Evolutionary conservation across 2,113 vertebrate genomes (phyloP).

Genomic region (Sceloporus undulatus): DNA sequence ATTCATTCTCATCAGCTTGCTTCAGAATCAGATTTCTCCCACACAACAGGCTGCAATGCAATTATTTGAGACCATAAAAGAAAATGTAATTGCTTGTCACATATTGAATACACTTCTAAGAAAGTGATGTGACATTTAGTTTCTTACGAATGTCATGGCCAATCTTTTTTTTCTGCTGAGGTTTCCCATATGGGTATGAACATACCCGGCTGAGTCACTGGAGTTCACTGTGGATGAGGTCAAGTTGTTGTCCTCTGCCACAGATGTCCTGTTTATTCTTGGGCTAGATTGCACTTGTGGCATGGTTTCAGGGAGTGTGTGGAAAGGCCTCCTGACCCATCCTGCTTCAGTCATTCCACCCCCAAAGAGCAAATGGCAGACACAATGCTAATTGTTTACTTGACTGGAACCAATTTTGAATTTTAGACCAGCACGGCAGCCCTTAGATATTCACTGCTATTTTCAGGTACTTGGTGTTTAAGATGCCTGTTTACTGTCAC

Average conservation of each 20-base stretch:
- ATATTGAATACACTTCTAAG: constrained; percentile 59
- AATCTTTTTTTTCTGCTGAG: constrained; percentile 9
- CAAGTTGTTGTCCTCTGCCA: not conserved
- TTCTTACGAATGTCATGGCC: constrained; percentile 37
- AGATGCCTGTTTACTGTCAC: not conserved
- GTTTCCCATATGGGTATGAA: constrained; percentile 21
- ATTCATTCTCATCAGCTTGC: constrained; percentile 37
- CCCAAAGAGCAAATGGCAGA: not conserved
- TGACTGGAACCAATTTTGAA: not conserved
- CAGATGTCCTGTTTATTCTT: not conserved
- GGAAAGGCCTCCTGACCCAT: not conserved
- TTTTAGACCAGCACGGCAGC: not conserved
- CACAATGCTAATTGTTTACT: not conserved
- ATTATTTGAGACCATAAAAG: constrained; percentile 67
- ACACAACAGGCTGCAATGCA: constrained; percentile 33
- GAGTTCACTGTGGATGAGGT: not conserved
- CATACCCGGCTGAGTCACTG: not conserved
- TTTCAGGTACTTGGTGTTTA: not conserved
- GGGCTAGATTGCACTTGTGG: too few species aligned
- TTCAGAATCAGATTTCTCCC: constrained; percentile 63
- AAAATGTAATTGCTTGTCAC: constrained; percentile 65
- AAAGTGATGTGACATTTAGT: not conserved
- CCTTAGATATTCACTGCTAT: not conserved
- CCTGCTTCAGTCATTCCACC: not conserved
- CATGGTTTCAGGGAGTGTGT: not conserved